These are phyloP conservation scores for Sebastes itinus DNA, from an alignment of 2,797 vertebrate species.

Conservation along the genomic window DNA sequence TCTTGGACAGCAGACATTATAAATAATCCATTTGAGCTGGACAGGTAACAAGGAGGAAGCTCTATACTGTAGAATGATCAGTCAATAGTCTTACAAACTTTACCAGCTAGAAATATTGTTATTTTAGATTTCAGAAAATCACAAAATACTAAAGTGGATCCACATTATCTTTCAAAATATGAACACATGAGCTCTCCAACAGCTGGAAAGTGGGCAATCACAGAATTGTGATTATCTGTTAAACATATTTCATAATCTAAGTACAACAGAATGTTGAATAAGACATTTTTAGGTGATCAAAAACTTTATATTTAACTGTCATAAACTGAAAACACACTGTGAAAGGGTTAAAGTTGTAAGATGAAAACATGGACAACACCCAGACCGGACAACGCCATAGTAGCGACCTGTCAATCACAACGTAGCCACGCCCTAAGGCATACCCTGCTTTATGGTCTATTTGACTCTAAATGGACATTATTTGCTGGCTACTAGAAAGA, in stretches of 20 bases:
- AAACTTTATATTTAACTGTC: too few species aligned
- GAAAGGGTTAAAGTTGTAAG: too few species aligned
- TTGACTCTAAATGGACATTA: too few species aligned
- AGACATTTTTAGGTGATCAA: too few species aligned
- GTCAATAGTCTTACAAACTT: background rate
- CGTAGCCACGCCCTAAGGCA: too few species aligned
- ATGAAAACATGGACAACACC: too few species aligned
- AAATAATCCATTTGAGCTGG: background rate
- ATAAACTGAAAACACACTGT: too few species aligned
- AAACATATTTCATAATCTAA: background rate
- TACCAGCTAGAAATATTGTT: background rate
- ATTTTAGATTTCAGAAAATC: background rate
- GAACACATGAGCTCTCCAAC: background rate
- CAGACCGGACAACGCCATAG: too few species aligned
- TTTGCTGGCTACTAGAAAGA: too few species aligned
- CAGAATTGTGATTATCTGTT: background rate
- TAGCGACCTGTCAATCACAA: too few species aligned
- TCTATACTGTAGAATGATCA: background rate
- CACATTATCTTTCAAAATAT: background rate
- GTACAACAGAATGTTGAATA: too few species aligned
- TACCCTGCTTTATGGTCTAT: too few species aligned
- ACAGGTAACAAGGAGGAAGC: background rate
- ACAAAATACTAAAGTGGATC: background rate
- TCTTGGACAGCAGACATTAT: background rate
- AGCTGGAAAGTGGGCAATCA: background rate